phyloP scores from a whole-genome alignment of 2,113 vertebrate genomes.

The Megaceryle maxima region DNA sequence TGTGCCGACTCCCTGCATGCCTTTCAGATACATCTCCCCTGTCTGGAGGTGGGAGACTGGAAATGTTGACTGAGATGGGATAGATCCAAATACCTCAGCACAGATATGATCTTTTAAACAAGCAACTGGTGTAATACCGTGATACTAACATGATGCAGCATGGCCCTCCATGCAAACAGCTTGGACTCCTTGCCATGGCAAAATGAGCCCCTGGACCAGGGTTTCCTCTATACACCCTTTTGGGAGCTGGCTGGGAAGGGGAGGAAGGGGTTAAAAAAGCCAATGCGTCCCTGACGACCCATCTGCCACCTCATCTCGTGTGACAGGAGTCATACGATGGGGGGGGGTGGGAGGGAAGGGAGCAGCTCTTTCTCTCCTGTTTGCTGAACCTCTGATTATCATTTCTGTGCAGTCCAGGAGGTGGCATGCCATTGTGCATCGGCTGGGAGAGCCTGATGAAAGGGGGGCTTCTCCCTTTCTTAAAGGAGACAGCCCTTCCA shows the following conservation, averaged over 20 bases:
- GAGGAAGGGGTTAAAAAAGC: slow-evolving; percentile 55
- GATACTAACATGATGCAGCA: background rate
- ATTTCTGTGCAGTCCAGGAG: slow-evolving; percentile 54
- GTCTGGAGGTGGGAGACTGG: background rate
- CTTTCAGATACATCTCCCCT: background rate
- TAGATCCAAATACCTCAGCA: background rate
- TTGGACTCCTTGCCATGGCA: background rate
- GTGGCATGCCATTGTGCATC: slow-evolving; percentile 48
- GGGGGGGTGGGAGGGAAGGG: background rate
- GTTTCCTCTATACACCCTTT: background rate
- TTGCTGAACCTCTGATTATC: slow-evolving; percentile 62
- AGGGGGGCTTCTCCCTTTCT: slow-evolving; percentile 35
- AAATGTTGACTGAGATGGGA: background rate
- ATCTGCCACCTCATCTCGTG: slow-evolving; percentile 51
- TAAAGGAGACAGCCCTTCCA: slow-evolving; percentile 37
- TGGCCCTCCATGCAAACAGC: background rate
- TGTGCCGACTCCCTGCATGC: fast-evolving
- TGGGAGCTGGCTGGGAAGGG: background rate
- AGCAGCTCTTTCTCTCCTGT: slow-evolving; percentile 38
- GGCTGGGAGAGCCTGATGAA: slow-evolving; percentile 35
- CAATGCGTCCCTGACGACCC: background rate
- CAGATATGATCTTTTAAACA: background rate
- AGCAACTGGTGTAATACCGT: background rate
- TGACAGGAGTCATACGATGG: background rate
- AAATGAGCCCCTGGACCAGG: background rate